Base-by-base conservation (phyloP, 2,888 invertebrate genomes). In the Drosophila parthenogenetica region DNA sequence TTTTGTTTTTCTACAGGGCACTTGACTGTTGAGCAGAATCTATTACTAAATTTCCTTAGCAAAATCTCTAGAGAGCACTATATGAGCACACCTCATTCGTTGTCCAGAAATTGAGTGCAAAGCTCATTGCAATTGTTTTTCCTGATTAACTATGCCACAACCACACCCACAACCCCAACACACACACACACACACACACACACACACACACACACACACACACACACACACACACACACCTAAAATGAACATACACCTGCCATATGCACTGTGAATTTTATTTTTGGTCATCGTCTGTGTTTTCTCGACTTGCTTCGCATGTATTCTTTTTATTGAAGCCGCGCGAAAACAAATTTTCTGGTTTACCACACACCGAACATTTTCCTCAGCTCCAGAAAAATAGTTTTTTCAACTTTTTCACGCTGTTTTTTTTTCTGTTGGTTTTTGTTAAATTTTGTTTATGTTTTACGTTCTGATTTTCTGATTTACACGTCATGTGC, bases 31-130 rank as follows among this genome's bases (percentile, higher is more conserved):
- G 8, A 37, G 40, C 40, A 53, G 17, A 5, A 8, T 29, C 25
- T 8, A 1, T 2, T n/a, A 14, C 2, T 1, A 3, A 4, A 51
- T 51, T 37, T n/a, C 14, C 5, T 4, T 7, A 16, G 16, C 1
- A 7, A 8, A 16, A 16, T 53, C 53, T 37, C 1, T 10, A n/a
- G 10, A 49, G 40, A 45, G 40, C 60, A 39, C 17, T 63, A 19
- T 48, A 77, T 43, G 14, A 35, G 50, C 46, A 48, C 57, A 73
- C 14, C 39, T 74, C 37, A 51, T 53, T 61, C 39, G 61, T 50
- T 69, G 79, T 82, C 79, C 80, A 82, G 76, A 79, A 73, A 87
- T 81, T 70, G 79, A 81, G 82, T 72, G 82, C 73, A 69, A 83
- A 46, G 46, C 49, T 35, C 57, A 60, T 59, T 78, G 77, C 78